phyloP scores from a whole-genome alignment of 2,888 invertebrate genomes.

The Thecocarcelia acutangulata region DNA sequence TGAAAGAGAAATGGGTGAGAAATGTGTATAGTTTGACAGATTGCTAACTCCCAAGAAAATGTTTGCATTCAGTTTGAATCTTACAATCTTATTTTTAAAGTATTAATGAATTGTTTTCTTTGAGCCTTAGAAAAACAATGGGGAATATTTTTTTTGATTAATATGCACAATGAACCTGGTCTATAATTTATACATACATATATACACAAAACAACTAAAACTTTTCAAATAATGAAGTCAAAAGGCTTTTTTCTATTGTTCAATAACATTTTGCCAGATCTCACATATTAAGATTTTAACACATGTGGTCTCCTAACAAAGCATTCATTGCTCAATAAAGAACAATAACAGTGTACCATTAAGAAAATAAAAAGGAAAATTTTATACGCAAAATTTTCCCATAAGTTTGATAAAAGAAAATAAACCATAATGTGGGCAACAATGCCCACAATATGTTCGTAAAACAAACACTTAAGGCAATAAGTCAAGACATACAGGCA shows the following conservation, averaged over 20 bases:
- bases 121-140: slow-evolving; percentile 47
- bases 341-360: not conserved
- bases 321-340: not conserved
- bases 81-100: not conserved
- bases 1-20: too few species aligned
- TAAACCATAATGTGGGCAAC: slow-evolving; percentile 26
- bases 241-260: slow-evolving; percentile 3
- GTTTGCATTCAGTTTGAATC: too few species aligned
- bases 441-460: slow-evolving; percentile 17
- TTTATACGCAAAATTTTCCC: slow-evolving; percentile 51
- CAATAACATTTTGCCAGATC: slow-evolving; percentile 20
- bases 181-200: slow-evolving; percentile 26
- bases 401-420: slow-evolving; percentile 27
- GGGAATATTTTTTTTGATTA: slow-evolving; percentile 32
- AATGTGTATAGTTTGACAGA: too few species aligned
- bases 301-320: slow-evolving; percentile 37
- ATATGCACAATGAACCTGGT: slow-evolving; percentile 32
- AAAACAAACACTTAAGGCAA: slow-evolving; percentile 56
- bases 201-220: not conserved
- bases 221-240: not conserved
- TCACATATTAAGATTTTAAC: slow-evolving; percentile 32
- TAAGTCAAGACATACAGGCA: slow-evolving; percentile 47
- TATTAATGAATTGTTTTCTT: slow-evolving; percentile 24
- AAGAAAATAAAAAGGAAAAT: slow-evolving; percentile 21
- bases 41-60: too few species aligned